Conservation (phyloP, 2,888 invertebrate genomes). For the Epicampocera succincta region DNA sequence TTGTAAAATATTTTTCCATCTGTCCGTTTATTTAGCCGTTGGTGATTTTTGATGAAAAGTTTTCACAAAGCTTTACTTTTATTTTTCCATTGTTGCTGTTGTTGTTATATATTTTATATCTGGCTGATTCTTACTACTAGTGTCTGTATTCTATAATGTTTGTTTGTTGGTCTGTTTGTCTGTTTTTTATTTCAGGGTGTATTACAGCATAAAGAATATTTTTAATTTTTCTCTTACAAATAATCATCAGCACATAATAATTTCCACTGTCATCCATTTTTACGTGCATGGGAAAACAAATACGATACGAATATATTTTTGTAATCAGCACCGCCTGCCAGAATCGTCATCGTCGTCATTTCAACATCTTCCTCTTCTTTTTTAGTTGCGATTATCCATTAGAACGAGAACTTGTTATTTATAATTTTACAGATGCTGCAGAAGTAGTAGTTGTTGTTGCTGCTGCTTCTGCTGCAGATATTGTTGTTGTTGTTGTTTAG, state of each 20-base stretch:
- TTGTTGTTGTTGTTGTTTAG: conserved; percentile 41
- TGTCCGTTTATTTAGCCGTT: conserved; percentile 71
- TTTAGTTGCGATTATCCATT: conserved; percentile 27
- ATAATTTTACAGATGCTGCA: no score
- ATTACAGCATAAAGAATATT: conserved; percentile 35
- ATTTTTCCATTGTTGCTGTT: conserved; percentile 52
- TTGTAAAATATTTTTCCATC: conserved; percentile 53
- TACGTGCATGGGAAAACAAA: background rate
- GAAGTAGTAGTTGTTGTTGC: no score
- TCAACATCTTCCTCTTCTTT: conserved; percentile 16
- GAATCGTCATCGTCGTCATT: conserved; percentile 9
- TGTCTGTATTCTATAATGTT: conserved; percentile 14
- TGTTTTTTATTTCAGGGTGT: conserved; percentile 45
- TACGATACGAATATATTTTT: background rate
- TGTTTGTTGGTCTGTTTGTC: background rate
- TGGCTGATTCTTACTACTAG: conserved; percentile 21
- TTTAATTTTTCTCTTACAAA: conserved; percentile 63
- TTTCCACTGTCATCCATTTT: conserved; percentile 58
- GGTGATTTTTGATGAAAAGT: conserved; percentile 76
- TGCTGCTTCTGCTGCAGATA: no score
- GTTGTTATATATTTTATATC: conserved; percentile 38
- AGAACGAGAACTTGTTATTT: conserved; percentile 12
- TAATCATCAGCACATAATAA: conserved; percentile 43
- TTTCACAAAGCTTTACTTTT: conserved; percentile 73
- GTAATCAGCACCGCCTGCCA: conserved; percentile 40